Evolutionary conservation across 2,113 vertebrate genomes (phyloP), one percentile per base, ranked within the genome.

Genomic region (Cephalopterus ornatus): DNA sequence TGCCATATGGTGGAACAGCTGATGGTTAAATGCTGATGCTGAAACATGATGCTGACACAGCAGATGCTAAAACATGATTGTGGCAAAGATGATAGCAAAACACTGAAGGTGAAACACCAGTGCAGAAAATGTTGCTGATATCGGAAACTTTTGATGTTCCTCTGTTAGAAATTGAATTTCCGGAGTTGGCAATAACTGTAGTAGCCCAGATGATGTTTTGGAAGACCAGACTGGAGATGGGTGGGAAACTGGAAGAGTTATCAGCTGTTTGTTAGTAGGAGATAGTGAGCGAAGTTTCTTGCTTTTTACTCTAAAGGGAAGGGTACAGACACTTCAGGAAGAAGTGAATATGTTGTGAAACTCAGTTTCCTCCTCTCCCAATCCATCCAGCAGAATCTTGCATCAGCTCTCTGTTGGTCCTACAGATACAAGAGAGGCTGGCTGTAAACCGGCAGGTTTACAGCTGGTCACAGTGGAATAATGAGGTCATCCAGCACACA

Each of bases 1-100:
- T 66, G 92, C 94, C 97, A 97, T 97, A 97, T 97, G 97, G 97
- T 90, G 86, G 91, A 96, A 95, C 97, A 97, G 97, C 96, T 97
- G 97, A 97, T 93, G 93, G 94, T 77, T 96, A 97, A 96, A 96
- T 90, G 96, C 97, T 97, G 96, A 97, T 96, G 95, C 96, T 92
- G 92, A 93, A 85, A 85, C 80, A 73, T 11, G 92, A 52, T 97
- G 97, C 97, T 97, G 97, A 97, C 93, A 81, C 89, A 97, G 96
- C 97, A 95, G 94, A 96, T 95, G 94, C 78, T 92, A 26, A 89
- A 94, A 95, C 42, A 44, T 91, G 92, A 93, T 92, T 33, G 53
- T 96, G 96, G 94, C 94, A 93, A 65, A 94, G 91, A 93, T 71
- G 92, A 87, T 37, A 89, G 95, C 85, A 80, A 90, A 92, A 93